Conservation (phyloP, 2,113 vertebrate genomes). For the Oncorhynchus keta region DNA sequence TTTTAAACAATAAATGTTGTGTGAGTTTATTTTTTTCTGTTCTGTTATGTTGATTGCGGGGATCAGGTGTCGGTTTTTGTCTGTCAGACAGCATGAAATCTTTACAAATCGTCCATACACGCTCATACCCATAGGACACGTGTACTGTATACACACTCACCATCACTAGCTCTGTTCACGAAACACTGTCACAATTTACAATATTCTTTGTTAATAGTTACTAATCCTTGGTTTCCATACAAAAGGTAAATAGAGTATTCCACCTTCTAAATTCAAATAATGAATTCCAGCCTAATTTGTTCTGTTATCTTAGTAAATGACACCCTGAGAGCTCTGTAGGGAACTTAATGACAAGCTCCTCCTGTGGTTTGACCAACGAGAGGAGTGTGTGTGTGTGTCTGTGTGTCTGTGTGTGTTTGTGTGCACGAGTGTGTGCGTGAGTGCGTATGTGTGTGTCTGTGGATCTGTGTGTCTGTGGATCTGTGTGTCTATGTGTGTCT, state of each 20-base stretch:
- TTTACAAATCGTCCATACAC: constrained; percentile 31
- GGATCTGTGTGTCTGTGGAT: not conserved
- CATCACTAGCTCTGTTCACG: not conserved
- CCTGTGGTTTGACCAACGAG: constrained; percentile 16
- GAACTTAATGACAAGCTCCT: constrained; percentile 46
- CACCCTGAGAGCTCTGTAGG: constrained; percentile 36
- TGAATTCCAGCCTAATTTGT: constrained; percentile 52
- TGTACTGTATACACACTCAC: not conserved
- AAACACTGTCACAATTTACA: not conserved
- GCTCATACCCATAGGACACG: constrained; percentile 1
- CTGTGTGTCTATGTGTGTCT: too few relatives aligned
- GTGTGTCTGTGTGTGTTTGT: not conserved
- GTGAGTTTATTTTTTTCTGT: not conserved
- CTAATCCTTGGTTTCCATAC: constrained; percentile 4
- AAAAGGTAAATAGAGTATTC: constrained; percentile 27
- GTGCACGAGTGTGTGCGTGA: too few relatives aligned
- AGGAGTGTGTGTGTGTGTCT: not conserved
- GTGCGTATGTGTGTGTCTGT: not conserved
- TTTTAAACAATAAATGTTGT: not conserved
- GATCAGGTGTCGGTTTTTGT: constrained; percentile 2
- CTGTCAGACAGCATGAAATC: constrained; percentile 38
- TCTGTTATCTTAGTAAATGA: constrained; percentile 58
- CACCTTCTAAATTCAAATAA: constrained; percentile 39
- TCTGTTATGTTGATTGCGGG: not conserved
- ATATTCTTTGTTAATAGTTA: not conserved